Evolutionary conservation across 1,140 invertebrate genomes (phyloP).

Genomic region (Lycorma delicatula): DNA sequence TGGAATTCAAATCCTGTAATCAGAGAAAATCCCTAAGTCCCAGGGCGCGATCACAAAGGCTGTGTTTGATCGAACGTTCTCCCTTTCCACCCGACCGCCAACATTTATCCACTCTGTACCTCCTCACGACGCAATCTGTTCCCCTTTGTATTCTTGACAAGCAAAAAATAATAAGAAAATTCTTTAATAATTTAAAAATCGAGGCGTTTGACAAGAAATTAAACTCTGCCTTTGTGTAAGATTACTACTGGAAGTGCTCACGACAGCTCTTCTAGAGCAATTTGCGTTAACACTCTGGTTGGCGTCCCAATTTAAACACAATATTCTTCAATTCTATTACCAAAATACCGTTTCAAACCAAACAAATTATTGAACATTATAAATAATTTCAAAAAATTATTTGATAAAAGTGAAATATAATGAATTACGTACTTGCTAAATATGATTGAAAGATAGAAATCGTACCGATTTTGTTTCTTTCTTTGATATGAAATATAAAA

Average conservation of each 20-base stretch:
- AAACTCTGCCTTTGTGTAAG: conserved; percentile 4
- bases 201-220: conserved; percentile 6
- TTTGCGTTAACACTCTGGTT: neutral
- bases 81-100: neutral
- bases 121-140: neutral
- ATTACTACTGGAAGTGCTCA: neutral
- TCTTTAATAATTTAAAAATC: conserved; percentile 7
- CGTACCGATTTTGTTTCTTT: too few relatives aligned
- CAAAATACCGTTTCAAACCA: too few relatives aligned
- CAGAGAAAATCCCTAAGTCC: conserved; percentile 5
- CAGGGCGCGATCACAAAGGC: conserved; percentile 11
- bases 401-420: too few relatives aligned
- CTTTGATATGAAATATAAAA: too few relatives aligned
- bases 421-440: too few relatives aligned
- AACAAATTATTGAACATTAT: too few relatives aligned
- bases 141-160: conserved; percentile 2
- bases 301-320: conserved; percentile 1
- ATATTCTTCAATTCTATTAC: neutral
- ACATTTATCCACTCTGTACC: neutral
- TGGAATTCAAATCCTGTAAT: conserved; percentile 16
- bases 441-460: too few relatives aligned
- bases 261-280: neutral
- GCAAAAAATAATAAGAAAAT: conserved; percentile 9
- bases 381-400: too few relatives aligned
- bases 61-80: neutral